Percentiles rank a stretch among this genome's conserved stretches.
phyloP scores from a whole-genome alignment of 2,888 invertebrate genomes.

The Ichneumoninae sp. region DNA sequence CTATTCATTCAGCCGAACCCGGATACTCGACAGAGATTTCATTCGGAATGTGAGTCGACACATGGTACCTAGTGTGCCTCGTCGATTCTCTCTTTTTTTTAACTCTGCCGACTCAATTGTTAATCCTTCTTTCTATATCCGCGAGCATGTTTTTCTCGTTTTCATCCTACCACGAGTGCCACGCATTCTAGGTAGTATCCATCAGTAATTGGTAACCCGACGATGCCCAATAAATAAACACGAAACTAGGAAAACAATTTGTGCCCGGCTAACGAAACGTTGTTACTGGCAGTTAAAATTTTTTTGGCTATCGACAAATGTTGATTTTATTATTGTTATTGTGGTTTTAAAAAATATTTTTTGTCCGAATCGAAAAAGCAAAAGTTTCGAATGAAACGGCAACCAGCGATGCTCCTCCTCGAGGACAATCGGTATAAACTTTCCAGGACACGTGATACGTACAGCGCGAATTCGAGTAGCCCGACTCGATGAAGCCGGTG shows the following conservation, averaged over 20 bases:
- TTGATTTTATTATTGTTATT: neutral
- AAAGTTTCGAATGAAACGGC: neutral
- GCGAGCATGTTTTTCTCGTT: neutral
- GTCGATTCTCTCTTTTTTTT: neutral
- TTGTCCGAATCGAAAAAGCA: neutral
- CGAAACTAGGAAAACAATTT: neutral
- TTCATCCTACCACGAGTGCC: neutral
- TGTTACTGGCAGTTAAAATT: neutral
- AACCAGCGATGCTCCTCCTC: neutral
- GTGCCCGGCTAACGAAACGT: neutral
- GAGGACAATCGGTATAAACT: neutral
- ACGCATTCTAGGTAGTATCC: neutral
- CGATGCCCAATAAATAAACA: neutral
- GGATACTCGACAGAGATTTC: slow-evolving; percentile 9
- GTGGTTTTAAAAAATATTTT: neutral
- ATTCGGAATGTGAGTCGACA: slow-evolving; percentile 3
- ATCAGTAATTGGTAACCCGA: neutral
- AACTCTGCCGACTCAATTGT: neutral
- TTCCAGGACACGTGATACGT: neutral
- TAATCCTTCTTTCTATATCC: neutral
- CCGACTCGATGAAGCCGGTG: slow-evolving; percentile 7
- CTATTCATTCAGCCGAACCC: neutral
- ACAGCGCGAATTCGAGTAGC: slow-evolving; percentile 39
- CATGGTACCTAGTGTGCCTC: neutral
- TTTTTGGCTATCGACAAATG: neutral